Percentiles rank a stretch among this genome's conserved stretches.
Conservation (phyloP, 2,797 vertebrate species). For the Cebuella pygmaea region DNA sequence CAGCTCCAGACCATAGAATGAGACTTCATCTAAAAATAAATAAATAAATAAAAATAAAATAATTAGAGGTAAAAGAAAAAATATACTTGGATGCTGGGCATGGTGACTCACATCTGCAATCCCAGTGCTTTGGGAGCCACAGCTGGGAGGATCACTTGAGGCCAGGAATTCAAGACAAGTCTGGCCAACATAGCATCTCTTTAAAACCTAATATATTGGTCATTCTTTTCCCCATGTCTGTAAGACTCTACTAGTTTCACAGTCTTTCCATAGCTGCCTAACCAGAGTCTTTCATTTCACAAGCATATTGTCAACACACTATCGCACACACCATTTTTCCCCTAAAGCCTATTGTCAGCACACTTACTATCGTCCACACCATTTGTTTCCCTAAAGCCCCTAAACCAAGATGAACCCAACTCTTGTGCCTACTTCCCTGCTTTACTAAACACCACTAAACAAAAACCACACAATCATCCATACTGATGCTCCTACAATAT, state of each 20-base stretch:
- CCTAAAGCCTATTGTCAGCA: neutral
- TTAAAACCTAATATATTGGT: neutral
- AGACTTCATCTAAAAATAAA: no score
- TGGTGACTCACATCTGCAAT: neutral
- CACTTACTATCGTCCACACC: neutral
- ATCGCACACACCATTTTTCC: neutral
- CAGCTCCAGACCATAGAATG: no score
- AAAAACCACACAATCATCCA: neutral
- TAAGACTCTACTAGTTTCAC: neutral
- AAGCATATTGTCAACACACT: neutral
- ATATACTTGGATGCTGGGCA: neutral
- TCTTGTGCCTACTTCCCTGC: neutral
- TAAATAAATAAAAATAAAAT: no score
- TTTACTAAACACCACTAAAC: neutral
- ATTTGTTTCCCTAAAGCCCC: neutral
- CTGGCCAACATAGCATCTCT: neutral
- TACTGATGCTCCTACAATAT: neutral
- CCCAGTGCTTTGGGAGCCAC: neutral
- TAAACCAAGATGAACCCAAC: neutral
- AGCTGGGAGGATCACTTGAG: neutral
- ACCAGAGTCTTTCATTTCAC: neutral
- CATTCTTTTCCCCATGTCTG: neutral
- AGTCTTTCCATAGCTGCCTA: neutral
- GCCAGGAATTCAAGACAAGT: neutral
- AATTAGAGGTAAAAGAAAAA: neutral